Conservation (phyloP, 2,888 invertebrate genomes). For the Aspidapion aeneum region DNA sequence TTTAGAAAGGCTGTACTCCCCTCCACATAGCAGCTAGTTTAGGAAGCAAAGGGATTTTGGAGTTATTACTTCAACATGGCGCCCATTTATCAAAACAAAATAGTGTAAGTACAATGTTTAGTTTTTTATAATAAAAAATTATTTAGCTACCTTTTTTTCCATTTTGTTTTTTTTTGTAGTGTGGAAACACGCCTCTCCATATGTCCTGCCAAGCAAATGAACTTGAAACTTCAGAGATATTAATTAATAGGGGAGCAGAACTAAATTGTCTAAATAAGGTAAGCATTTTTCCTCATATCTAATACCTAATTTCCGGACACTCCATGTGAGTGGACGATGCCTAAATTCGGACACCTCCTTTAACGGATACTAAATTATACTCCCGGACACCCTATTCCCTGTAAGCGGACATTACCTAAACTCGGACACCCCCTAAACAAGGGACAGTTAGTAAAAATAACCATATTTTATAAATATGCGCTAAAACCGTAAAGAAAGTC, state of each 20-base stretch:
- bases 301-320: too few relatives aligned
- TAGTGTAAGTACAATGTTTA: constrained; percentile 50
- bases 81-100: constrained; percentile 64
- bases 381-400: too few relatives aligned
- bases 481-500: too few relatives aligned
- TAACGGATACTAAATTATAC: too few relatives aligned
- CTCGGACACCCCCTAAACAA: too few relatives aligned
- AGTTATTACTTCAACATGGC: constrained; percentile 61
- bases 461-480: too few relatives aligned
- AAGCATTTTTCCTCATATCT: too few relatives aligned
- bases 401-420: too few relatives aligned
- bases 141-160: neutral
- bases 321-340: too few relatives aligned
- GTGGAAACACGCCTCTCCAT: constrained; percentile 71
- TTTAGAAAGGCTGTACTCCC: constrained; percentile 64
- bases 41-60: constrained; percentile 66
- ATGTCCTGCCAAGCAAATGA: constrained; percentile 71
- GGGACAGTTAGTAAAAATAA: too few relatives aligned
- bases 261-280: constrained; percentile 72
- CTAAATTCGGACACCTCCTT: too few relatives aligned
- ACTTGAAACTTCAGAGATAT: constrained; percentile 63
- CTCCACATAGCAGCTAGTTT: constrained; percentile 68
- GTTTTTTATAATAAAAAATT: neutral
- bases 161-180: constrained; percentile 45
- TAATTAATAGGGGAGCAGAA: constrained; percentile 67